Percentiles rank a stretch among this genome's conserved stretches.
Conservation (phyloP, 2,888 invertebrate species). For the Pseudococcus viburni region DNA sequence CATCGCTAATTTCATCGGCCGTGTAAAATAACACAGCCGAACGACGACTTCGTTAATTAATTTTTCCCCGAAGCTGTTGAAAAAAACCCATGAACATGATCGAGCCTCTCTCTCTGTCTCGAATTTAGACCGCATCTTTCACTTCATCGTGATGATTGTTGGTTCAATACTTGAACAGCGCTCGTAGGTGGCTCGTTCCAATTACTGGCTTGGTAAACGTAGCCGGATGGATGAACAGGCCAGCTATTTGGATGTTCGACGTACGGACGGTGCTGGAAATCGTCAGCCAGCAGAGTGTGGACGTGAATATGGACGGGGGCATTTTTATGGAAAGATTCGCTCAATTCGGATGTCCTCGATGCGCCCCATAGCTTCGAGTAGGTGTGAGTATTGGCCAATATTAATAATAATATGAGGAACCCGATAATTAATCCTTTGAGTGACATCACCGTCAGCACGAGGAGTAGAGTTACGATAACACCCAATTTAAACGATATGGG, state of each 20-base stretch:
- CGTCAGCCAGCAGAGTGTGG: slow-evolving; percentile 47
- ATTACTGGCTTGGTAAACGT: slow-evolving; percentile 8
- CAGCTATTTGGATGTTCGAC: neutral
- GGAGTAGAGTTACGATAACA: slow-evolving; percentile 69
- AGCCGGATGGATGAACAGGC: slow-evolving; percentile 4
- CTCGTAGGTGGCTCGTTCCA: slow-evolving; percentile 27
- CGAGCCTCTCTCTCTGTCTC: neutral
- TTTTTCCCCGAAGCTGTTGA: neutral
- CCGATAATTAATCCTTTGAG: slow-evolving; percentile 69
- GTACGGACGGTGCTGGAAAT: slow-evolving; percentile 6
- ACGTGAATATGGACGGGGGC: slow-evolving; percentile 53
- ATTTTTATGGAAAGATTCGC: slow-evolving; percentile 45
- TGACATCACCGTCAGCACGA: slow-evolving; percentile 68
- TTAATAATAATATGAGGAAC: slow-evolving; percentile 68
- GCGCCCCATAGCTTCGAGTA: slow-evolving; percentile 58
- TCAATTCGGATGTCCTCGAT: slow-evolving; percentile 22
- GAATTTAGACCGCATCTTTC: neutral
- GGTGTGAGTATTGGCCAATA: slow-evolving; percentile 61
- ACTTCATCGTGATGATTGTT: neutral
- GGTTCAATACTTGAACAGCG: neutral
- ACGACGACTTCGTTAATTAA: slow-evolving; percentile 40
- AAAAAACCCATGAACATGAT: neutral
- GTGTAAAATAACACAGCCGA: neutral
- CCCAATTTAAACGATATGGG: slow-evolving; percentile 69
- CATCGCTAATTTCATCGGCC: neutral